Conservation (phyloP, 2,888 invertebrate genomes). For the Amblyjoppa proteus region DNA sequence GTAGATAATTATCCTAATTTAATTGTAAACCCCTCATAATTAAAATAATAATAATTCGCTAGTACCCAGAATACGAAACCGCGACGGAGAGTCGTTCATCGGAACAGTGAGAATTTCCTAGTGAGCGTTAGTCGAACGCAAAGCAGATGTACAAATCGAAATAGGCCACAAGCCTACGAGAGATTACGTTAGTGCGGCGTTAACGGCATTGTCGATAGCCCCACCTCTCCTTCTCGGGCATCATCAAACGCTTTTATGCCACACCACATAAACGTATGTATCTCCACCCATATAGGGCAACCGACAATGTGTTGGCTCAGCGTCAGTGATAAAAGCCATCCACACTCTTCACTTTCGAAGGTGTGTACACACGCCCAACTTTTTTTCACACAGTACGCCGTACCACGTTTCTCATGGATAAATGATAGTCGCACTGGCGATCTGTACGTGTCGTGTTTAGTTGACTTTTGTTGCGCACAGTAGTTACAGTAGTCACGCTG, state of each 20-base stretch:
- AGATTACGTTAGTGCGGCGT: slow-evolving; percentile 66
- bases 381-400: slow-evolving; percentile 57
- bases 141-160: slow-evolving; percentile 65
- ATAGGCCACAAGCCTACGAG: slow-evolving; percentile 66
- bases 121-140: slow-evolving; percentile 1
- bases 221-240: slow-evolving; percentile 20
- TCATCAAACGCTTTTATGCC: slow-evolving; percentile 53
- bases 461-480: slow-evolving; percentile 8
- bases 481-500: not conserved
- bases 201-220: slow-evolving; percentile 68
- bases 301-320: slow-evolving; percentile 1
- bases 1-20: not conserved
- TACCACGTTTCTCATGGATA: slow-evolving; percentile 54
- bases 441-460: slow-evolving; percentile 15
- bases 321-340: slow-evolving; percentile 33
- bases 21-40: not conserved
- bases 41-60: not conserved
- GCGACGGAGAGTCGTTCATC: not conserved
- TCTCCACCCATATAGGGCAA: slow-evolving; percentile 5
- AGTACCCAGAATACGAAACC: not conserved
- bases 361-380: slow-evolving; percentile 42
- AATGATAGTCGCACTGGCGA: slow-evolving; percentile 44
- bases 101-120: slow-evolving; percentile 25
- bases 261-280: slow-evolving; percentile 30
- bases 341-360: slow-evolving; percentile 3